Percentiles rank a stretch among this genome's conserved stretches.
Evolutionary conservation across 2,888 invertebrate species (phyloP).

Genomic region (Desoria tigrina): DNA sequence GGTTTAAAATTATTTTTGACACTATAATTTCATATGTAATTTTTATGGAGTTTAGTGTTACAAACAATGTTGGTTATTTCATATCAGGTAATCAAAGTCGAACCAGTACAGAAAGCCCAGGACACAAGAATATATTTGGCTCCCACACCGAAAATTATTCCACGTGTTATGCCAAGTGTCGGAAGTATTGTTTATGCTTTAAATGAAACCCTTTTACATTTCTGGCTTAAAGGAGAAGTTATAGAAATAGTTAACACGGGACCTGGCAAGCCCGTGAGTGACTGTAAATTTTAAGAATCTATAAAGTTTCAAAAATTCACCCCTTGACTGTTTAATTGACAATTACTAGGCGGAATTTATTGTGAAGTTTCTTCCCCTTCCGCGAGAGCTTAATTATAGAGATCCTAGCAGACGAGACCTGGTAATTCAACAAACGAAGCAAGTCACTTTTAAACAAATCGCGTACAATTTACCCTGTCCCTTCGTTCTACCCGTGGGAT

Average conservation of each 20-base stretch:
- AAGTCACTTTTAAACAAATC: conserved; percentile 66
- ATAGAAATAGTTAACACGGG: conserved; percentile 56
- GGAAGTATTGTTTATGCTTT: conserved; percentile 66
- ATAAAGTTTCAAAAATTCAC: too few relatives aligned
- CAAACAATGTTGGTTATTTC: too few relatives aligned
- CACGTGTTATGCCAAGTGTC: conserved; percentile 56
- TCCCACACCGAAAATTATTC: conserved; percentile 41
- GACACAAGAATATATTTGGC: conserved; percentile 1
- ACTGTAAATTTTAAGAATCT: too few relatives aligned
- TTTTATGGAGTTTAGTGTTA: too few relatives aligned
- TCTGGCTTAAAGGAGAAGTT: conserved; percentile 66
- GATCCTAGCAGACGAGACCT: conserved; percentile 25
- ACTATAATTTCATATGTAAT: not conserved
- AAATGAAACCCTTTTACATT: conserved; percentile 64
- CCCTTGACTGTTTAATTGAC: too few relatives aligned
- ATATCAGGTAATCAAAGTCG: conserved; percentile 13
- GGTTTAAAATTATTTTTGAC: too few relatives aligned
- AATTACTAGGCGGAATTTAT: too few relatives aligned
- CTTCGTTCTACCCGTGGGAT: conserved; percentile 77
- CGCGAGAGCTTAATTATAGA: too few relatives aligned
- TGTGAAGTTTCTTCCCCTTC: conserved; percentile 17
- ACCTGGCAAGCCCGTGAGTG: conserved; percentile 10
- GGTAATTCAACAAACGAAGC: not conserved
- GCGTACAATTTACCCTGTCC: conserved; percentile 69
- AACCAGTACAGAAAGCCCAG: not conserved